phyloP scores from a whole-genome alignment of 1,140 invertebrate genomes.

The Agrilus planipennis region DNA sequence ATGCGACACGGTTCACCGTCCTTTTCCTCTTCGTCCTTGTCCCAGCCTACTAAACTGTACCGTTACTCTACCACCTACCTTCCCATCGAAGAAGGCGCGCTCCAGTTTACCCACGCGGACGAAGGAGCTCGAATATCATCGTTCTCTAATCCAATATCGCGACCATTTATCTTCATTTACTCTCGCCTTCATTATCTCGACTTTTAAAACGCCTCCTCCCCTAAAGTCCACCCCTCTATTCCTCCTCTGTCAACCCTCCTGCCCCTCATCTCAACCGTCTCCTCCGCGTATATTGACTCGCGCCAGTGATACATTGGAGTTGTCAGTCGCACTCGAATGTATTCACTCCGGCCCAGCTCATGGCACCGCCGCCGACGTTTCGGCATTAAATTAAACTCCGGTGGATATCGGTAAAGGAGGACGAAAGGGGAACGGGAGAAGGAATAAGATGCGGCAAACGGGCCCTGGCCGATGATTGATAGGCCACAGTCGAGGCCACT shows the following conservation, averaged over 20 bases:
- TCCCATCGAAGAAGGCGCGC: background rate
- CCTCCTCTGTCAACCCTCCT: no score
- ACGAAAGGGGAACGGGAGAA: no score
- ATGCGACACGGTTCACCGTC: background rate
- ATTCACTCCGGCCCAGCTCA: no score
- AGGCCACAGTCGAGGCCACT: no score
- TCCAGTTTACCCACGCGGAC: background rate
- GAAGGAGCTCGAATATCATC: background rate
- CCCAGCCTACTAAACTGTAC: background rate
- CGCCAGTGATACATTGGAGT: conserved; percentile 23
- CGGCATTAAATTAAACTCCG: conserved; percentile 30
- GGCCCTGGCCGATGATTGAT: no score
- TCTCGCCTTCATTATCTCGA: conserved; percentile 34
- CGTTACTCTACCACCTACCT: background rate
- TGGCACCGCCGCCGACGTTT: no score
- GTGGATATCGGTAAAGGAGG: no score
- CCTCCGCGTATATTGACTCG: conserved; percentile 14
- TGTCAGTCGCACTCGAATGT: conserved; percentile 29
- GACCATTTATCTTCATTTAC: conserved; percentile 37
- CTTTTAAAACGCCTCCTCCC: conserved; percentile 32
- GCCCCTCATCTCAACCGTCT: conserved; percentile 24
- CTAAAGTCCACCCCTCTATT: no score
- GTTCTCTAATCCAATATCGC: conserved; percentile 33
- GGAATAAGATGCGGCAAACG: no score
- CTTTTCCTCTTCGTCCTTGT: background rate